phyloP scores from a whole-genome alignment of 2,888 invertebrate genomes.

The Drosophila algonquin region DNA sequence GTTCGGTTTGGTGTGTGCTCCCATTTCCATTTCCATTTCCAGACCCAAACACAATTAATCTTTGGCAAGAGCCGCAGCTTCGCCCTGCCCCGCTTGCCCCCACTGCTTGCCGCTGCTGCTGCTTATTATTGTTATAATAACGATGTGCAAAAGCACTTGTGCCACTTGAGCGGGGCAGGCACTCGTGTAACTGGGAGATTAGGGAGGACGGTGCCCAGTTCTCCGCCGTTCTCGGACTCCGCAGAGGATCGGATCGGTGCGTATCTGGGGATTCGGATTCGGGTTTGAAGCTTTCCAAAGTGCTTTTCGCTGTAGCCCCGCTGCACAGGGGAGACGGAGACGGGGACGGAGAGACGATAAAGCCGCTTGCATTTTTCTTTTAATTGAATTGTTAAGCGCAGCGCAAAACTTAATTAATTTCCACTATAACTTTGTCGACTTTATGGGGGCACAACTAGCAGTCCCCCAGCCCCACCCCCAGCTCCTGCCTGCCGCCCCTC shows the following conservation, averaged over 20 bases:
- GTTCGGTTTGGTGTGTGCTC: slow-evolving; percentile 54
- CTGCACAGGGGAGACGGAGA: not conserved
- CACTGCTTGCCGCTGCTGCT: slow-evolving; percentile 8
- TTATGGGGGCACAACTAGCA: slow-evolving; percentile 51
- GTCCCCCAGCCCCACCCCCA: not conserved
- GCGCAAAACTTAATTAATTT: slow-evolving; percentile 79
- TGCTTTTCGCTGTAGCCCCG: slow-evolving; percentile 68
- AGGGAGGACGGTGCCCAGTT: slow-evolving; percentile 8
- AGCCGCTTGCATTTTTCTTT: slow-evolving; percentile 56
- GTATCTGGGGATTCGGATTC: slow-evolving; percentile 13
- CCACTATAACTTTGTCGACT: slow-evolving; percentile 73
- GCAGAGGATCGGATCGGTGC: not conserved
- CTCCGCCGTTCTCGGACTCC: not conserved
- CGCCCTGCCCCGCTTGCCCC: slow-evolving; percentile 3
- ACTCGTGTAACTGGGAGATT: slow-evolving; percentile 51
- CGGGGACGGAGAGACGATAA: slow-evolving; percentile 58
- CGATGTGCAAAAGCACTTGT: slow-evolving; percentile 83
- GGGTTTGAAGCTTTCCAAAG: slow-evolving; percentile 49
- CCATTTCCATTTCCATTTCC: slow-evolving; percentile 52
- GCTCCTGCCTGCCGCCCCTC: slow-evolving; percentile 1
- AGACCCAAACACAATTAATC: slow-evolving; percentile 80
- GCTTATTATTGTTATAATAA: slow-evolving; percentile 83
- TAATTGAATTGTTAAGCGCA: slow-evolving; percentile 80
- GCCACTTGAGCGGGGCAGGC: slow-evolving; percentile 70
- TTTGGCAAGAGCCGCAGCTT: slow-evolving; percentile 62